Percentiles rank a stretch among this genome's conserved stretches.
These are phyloP conservation scores for Tangachromis dhanisi DNA, from an alignment of 2,113 vertebrate genomes.

Conservation along the genomic window DNA sequence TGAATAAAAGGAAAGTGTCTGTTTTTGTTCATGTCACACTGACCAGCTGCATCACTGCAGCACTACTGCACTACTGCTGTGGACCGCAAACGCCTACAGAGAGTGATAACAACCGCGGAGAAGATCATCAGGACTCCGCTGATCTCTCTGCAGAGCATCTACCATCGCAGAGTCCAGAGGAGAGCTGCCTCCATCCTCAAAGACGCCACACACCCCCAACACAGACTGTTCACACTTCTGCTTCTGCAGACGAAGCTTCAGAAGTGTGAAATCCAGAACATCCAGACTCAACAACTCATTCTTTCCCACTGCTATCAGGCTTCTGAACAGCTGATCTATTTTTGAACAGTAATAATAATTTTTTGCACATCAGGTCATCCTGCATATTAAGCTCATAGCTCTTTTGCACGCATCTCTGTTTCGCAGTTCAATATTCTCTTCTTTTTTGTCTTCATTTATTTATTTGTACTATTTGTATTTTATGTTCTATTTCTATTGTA, in stretches of 20 bases:
- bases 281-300: neutral
- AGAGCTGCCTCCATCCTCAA: neutral
- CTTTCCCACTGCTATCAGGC: neutral
- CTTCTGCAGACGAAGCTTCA: no score
- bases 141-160: neutral
- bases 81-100: neutral
- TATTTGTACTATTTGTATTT: neutral
- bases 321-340: neutral
- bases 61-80: neutral
- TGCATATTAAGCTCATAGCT: neutral
- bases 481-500: neutral
- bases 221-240: neutral
- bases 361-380: neutral
- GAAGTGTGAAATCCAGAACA: no score
- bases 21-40: neutral
- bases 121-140: neutral
- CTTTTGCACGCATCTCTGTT: neutral
- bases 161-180: neutral
- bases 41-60: neutral
- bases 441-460: neutral
- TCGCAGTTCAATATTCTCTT: neutral
- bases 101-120: neutral
- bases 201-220: neutral
- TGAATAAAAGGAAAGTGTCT: neutral
- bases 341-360: neutral